Evolutionary conservation across 2,888 invertebrate species (phyloP), one percentile per base, ranked within the genome.

Genomic region (Polydrusus pterygomalis): DNA sequence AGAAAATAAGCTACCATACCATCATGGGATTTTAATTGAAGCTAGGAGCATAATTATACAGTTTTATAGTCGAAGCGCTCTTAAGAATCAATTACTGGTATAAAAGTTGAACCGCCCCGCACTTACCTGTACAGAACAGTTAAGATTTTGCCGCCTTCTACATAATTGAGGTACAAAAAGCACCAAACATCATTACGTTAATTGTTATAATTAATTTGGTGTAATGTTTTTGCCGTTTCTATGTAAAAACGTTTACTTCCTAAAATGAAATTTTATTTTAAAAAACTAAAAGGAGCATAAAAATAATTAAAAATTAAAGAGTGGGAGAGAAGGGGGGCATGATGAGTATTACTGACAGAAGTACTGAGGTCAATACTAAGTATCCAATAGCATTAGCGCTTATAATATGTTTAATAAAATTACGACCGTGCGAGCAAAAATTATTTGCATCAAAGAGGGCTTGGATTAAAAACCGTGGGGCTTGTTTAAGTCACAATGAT

Each of bases 41-140:
- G 69, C 47, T 69, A 69, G 60, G 45, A 54, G 18, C 43, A 56
- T 69, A 69, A 69, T 69, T 69, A 69, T 69, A 69, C 47, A 58
- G 69, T 69, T 69, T 68, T 69, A 56, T 69, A 60, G 69, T 69
- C 69, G 69, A 45, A 58, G 58, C 60, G 56, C 45, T 69, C 69
- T 69, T 69, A 58, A 69, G 69, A 69, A 69, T 69, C 69, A 69
- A 69, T 69, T 69, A 69, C 60, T 69, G 69, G 69, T 69, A 69
- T 58, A 60, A 38, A 58, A 69, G 69, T 69, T 47, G 69, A 30
- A 58, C 69, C 69, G 58, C 69, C 69, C 56, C 58, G 54, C 68
- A 51, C 68, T 68, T 68, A 68, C 68, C 68, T 68, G 40, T 45
- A 69, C 60, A n/a, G 69, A 69, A 69, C 69, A 69, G 69, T 58